Conservation (phyloP, 2,113 vertebrate species). For the Ammospiza caudacuta region DNA sequence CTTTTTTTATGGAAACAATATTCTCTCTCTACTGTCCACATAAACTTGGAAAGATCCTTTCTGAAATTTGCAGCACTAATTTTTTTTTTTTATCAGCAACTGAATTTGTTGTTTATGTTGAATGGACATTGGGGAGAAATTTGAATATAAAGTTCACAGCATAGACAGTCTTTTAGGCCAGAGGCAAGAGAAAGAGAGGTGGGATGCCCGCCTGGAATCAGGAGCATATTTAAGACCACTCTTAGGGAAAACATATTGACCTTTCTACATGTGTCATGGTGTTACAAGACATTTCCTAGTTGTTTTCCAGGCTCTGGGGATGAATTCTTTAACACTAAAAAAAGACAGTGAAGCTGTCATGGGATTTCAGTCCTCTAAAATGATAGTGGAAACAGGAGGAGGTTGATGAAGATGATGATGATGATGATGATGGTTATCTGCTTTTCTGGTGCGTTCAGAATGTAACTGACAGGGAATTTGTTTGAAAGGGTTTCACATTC, state of each 20-base stretch:
- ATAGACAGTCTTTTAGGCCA: neutral
- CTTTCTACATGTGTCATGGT: rapidly evolving
- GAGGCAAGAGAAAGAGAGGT: neutral
- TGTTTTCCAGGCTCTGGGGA: neutral
- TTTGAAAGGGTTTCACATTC: neutral
- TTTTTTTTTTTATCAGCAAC: neutral
- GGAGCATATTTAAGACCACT: neutral
- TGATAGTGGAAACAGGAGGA: neutral
- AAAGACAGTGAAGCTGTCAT: neutral
- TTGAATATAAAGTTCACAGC: neutral
- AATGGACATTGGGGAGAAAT: neutral
- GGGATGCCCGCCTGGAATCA: neutral
- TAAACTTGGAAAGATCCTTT: neutral
- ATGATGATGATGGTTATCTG: neutral
- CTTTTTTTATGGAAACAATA: neutral
- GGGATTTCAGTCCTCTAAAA: neutral
- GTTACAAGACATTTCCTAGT: neutral
- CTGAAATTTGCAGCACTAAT: neutral
- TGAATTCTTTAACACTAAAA: neutral
- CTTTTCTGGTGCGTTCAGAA: neutral
- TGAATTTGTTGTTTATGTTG: neutral
- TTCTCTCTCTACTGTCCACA: neutral
- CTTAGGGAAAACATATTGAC: neutral
- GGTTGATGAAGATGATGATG: neutral
- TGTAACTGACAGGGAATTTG: neutral